Base-by-base conservation (phyloP, 2,113 vertebrate genomes). In the Physeter macrocephalus region DNA sequence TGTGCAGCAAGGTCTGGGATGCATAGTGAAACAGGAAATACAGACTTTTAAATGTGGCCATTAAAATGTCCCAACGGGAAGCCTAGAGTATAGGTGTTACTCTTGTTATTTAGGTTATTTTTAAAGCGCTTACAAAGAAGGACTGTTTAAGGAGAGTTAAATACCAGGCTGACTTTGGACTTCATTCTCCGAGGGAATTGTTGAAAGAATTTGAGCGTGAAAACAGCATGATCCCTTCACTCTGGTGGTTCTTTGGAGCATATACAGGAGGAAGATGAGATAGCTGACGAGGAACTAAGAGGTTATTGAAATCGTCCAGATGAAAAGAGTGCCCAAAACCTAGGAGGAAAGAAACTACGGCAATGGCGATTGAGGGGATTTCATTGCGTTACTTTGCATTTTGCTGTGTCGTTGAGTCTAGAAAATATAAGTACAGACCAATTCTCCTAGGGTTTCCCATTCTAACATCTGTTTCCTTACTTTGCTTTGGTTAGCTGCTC, bases 1-100 rank as follows among this genome's bases (percentile, higher is more conserved):
- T 85, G 93, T 96, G 87, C 46, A 95, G 81, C 72, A 96, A 95
- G 11, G 69, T 29, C 96, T 97, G 74, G 29, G 88, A 97, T 17
- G 17, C 64, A 95, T 82, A 98, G 89, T 94, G 95, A 98, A 98
- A 97, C 46, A 96, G 93, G 77, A 98, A 71, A 97, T 57, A 67
- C 27, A 84, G 21, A 29, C 13, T 49, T 69, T 95, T 49, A 64
- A 83, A 71, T 49, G 43, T 64, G 64, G 17, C 21, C 62, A 43
- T 36, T 84, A 46, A 83, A 84, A 66, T 41, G 39, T 84, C 12
- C 62, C 46, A 41, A 25, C 5, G 18, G 29, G 4, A 71, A 23
- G 2, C 5, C 17, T 46, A 49, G 29, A 72, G 34, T 52, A 36
- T 8, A 36, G 29, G 27, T 92, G 31, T 77, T 92, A 54, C 49